Evolutionary conservation across 1,140 invertebrate species (phyloP), one percentile per base, ranked within the genome.

Genomic region (Stegodyphus mimosarum): DNA sequence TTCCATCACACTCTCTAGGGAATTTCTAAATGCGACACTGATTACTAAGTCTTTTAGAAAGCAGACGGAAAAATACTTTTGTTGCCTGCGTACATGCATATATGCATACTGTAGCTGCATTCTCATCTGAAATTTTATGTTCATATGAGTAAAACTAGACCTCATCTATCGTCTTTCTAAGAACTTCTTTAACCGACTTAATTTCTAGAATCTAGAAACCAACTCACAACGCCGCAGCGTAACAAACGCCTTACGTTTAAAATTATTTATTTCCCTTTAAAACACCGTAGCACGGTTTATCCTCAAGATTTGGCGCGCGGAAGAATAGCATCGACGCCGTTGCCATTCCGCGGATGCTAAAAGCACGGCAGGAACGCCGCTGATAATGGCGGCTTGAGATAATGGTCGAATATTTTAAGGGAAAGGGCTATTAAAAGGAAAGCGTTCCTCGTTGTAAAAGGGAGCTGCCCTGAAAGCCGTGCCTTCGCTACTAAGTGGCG

Each of bases 341-440:
- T 81, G 78, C 78, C 78, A 81, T 81, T 81, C 52, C 70, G 69
- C 69, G 78, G 55, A 81, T 70, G 18, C 78, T 81, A 81, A 81
- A 81, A 81, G 78, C 63, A 53, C 67, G 70, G 78, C 67, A 81
- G 70, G 76, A 81, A 81, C 78, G 78, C 70, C 17, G 69, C 78
- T 81, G 78, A 81, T 81, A 81, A 81, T 81, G 78, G 78, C 70
- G 67, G 70, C 78, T 81, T 72, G 78, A 81, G 78, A 81, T 81
- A 81, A 81, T 81, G 70, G 78, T 72, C 49, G 78, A 81, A 81
- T 81, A 81, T 81, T 81, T 81, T 64, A 81, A 81, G 78, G 64
- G 69, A 72, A 81, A 81, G 78, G 78, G 78, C 78, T 81, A 81
- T 81, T 81, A 81, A 81, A 79, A 70, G 17, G 18, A 60, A 75